Base-by-base conservation (phyloP, 2,797 vertebrate species). In the Falco novaeseelandiae region DNA sequence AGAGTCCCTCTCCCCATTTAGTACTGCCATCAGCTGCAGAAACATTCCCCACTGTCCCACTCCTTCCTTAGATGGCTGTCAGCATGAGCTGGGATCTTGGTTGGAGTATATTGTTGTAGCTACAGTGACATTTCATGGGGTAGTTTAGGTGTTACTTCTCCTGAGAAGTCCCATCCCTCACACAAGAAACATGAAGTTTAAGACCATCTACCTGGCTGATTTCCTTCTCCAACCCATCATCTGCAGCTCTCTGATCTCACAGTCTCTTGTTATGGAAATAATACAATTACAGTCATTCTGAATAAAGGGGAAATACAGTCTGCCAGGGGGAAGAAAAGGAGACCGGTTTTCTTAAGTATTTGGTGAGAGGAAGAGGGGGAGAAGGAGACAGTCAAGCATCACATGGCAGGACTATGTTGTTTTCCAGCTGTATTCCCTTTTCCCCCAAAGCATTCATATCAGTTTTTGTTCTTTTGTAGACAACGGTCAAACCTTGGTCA, bases 261-360 rank as follows among this genome's bases (percentile, higher is more conserved):
- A 65, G 93, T 61, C 93, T 94, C 92, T 96, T 94, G 93, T 96
- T 96, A 94, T 91, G 89, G 95, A 91, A 96, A 94, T 96, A 95
- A 90, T 65, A 76, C 95, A 91, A 72, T 96, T 95, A 82, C 26
- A 94, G 79, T 72, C 65, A 36, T 54, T 80, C 85, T 88, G 94
- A 90, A 52, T 86, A 83, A 90, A 3, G 34, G 95, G 57, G 34
- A 91, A 91, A 82, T 34, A 22, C 25, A 49, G 44, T n/a, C 67
- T 89, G 87, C 59, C 72, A 57, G 57, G 61, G 52, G 63, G 69
- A 67, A 42, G 74, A 57, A 44, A 87, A 87, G 17, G 48, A 84
- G 44, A 73, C 4, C 6, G 74, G 10, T 73, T 92, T 93, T 34
- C 69, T 91, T 2, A 61, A 70, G 19, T 89, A 36, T 74, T 78